Conservation (phyloP, 2,113 vertebrate species). For the Xyliphius kryptos region DNA sequence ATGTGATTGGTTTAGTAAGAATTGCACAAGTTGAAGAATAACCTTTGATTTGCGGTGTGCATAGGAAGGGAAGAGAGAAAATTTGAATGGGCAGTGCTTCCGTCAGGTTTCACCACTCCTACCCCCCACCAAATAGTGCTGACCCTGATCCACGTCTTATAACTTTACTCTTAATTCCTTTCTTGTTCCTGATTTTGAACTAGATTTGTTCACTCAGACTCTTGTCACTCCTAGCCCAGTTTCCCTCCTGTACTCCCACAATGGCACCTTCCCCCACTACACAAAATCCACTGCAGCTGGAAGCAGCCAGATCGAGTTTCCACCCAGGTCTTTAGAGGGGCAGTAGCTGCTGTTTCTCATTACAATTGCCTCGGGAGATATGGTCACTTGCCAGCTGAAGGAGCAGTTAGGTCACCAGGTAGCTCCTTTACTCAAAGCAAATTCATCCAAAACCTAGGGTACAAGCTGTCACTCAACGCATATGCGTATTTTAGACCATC, state of each 20-base stretch:
- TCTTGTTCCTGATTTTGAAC: neutral
- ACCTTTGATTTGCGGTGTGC: too few relatives aligned
- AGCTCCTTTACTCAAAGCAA: constrained; percentile 13
- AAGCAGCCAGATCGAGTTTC: constrained; percentile 25
- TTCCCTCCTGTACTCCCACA: constrained; percentile 15
- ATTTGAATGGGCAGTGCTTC: too few relatives aligned
- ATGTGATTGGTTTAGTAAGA: too few relatives aligned
- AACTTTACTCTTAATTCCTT: neutral
- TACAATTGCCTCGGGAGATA: constrained; percentile 29
- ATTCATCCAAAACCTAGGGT: neutral
- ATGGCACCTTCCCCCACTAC: constrained; percentile 22
- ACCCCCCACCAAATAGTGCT: too few relatives aligned
- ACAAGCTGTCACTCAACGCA: constrained; percentile 14
- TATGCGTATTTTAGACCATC: too few relatives aligned
- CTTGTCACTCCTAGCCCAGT: constrained; percentile 18
- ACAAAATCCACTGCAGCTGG: constrained; percentile 30
- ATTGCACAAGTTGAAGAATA: too few relatives aligned
- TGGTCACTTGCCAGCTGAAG: constrained; percentile 26
- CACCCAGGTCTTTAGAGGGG: constrained; percentile 14
- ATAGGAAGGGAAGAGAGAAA: too few relatives aligned
- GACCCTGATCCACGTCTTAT: too few relatives aligned
- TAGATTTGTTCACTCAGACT: too few relatives aligned
- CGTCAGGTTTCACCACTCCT: too few relatives aligned
- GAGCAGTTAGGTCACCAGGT: constrained; percentile 34
- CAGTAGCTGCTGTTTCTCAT: constrained; percentile 36